Conservation (phyloP, 2,888 invertebrate species). For the Xanthia icteritia region DNA sequence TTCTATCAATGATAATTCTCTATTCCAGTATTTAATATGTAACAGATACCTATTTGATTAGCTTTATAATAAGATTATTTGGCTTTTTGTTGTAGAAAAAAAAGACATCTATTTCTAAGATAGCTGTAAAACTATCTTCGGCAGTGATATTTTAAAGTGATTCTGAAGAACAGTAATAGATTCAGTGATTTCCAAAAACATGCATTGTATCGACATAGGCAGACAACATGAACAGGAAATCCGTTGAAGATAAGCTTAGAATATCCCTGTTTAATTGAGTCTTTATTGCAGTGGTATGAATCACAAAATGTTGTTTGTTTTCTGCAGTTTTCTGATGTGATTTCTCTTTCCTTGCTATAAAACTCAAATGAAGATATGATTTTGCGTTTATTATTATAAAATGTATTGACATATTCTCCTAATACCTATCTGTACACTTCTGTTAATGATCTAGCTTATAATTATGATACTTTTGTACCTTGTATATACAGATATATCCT, state of each 20-base stretch:
- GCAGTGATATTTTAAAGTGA: conserved; percentile 24
- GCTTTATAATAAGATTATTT: conserved; percentile 64
- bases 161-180: conserved; percentile 2
- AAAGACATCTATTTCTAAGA: conserved; percentile 58
- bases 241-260: conserved; percentile 35
- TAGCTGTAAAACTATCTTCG: conserved; percentile 34
- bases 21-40: conserved; percentile 40
- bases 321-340: background rate
- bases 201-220: background rate
- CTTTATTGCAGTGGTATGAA: conserved; percentile 6
- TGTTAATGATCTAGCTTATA: conserved; percentile 62
- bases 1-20: conserved; percentile 23
- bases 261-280: conserved; percentile 20
- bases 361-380: conserved; percentile 25
- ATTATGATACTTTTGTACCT: conserved; percentile 81
- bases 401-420: conserved; percentile 51
- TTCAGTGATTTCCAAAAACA: background rate
- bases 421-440: conserved; percentile 53
- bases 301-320: conserved; percentile 5
- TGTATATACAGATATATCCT: conserved; percentile 76
- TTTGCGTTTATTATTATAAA: conserved; percentile 26
- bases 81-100: conserved; percentile 49
- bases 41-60: conserved; percentile 25
- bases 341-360: conserved; percentile 1
- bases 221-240: conserved; percentile 43